Evolutionary conservation across 2,888 invertebrate species (phyloP).

Genomic region (Agonopterix arenella): DNA sequence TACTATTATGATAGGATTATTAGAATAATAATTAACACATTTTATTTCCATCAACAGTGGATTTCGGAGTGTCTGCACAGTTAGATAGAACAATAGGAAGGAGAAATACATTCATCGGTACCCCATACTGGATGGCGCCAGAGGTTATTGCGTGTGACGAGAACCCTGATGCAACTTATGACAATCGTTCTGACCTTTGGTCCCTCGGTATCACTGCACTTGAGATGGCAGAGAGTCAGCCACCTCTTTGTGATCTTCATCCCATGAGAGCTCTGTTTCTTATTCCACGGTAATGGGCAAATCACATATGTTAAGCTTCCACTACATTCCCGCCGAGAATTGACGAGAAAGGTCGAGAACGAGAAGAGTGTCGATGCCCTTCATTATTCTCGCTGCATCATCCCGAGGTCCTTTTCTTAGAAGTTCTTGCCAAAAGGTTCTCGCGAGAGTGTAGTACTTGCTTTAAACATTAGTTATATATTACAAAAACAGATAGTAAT

Average conservation of each 20-base stretch:
- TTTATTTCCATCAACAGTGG: constrained; percentile 78
- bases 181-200: constrained; percentile 96
- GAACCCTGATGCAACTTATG: constrained; percentile 99
- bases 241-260: constrained; percentile 99
- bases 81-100: constrained; percentile 99
- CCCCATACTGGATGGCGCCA: constrained; percentile 99
- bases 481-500: neutral
- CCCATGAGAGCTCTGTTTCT: constrained; percentile 99
- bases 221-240: constrained; percentile 99
- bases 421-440: no score
- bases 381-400: no score
- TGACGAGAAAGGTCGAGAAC: no score
- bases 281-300: constrained; percentile 82
- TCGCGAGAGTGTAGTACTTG: no score
- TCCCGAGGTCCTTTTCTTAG: no score
- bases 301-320: no score
- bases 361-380: no score
- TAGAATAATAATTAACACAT: neutral
- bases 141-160: constrained; percentile 99
- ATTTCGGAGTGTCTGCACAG: constrained; percentile 99
- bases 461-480: no score
- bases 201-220: constrained; percentile 97
- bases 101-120: constrained; percentile 99
- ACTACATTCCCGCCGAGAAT: no score
- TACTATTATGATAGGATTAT: no score